Percentiles rank a stretch among this genome's conserved stretches.
phyloP scores from a whole-genome alignment of 1,140 invertebrate species.

The Panulirus ornatus region DNA sequence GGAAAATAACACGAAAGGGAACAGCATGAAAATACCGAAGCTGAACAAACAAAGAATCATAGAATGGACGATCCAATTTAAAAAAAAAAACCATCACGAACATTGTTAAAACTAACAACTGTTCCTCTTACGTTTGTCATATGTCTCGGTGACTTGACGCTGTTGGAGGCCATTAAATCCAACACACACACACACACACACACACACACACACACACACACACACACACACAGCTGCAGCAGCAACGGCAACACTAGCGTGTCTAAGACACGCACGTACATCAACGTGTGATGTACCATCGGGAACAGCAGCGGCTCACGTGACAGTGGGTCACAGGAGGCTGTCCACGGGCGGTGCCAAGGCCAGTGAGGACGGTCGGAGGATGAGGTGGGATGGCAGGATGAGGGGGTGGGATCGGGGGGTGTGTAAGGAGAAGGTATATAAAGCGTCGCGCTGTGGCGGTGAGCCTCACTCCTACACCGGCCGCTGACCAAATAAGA shows the following conservation, averaged over 20 bases:
- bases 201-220: conserved; percentile 7
- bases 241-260: no score
- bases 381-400: conserved; percentile 3
- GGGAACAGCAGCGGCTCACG: no score
- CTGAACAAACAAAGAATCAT: background rate
- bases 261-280: no score
- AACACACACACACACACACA: background rate
- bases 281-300: no score
- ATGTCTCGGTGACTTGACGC: no score
- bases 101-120: no score
- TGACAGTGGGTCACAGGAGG: no score
- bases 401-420: background rate
- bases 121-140: no score
- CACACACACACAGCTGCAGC: background rate
- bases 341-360: no score
- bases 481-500: no score
- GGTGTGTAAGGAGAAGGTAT: background rate
- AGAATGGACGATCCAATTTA: background rate
- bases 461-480: background rate
- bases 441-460: background rate
- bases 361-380: background rate
- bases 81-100: no score
- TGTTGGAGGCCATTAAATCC: background rate
- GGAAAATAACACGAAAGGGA: background rate
- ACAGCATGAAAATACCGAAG: background rate